Conservation (phyloP, 2,113 vertebrate species). For the Chloroceryle aenea region DNA sequence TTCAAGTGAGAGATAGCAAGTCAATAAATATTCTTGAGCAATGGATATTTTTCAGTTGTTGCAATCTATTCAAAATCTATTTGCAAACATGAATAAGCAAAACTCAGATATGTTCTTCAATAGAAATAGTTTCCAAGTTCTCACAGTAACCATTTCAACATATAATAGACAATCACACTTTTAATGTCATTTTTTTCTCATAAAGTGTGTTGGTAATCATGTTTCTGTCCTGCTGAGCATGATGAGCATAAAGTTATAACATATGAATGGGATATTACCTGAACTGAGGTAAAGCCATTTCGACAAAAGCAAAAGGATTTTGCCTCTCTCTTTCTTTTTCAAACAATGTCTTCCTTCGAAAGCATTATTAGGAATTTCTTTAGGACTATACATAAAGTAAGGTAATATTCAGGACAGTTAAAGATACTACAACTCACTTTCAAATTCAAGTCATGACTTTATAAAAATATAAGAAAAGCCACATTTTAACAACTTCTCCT, state of each 20-base stretch:
- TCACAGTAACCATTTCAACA: neutral
- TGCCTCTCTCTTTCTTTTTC: neutral
- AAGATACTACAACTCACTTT: neutral
- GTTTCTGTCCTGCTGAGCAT: neutral
- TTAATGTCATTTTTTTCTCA: neutral
- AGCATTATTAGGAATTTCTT: neutral
- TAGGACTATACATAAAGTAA: neutral
- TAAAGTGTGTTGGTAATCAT: neutral
- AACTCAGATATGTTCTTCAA: neutral
- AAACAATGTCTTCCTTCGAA: neutral
- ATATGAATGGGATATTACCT: neutral
- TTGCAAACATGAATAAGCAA: neutral
- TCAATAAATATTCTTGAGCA: neutral
- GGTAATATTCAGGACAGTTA: neutral
- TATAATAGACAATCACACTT: neutral
- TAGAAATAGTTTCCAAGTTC: neutral
- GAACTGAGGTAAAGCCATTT: neutral
- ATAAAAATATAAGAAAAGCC: neutral
- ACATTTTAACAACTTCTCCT: accelerated
- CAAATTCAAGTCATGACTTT: neutral
- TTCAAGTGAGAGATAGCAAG: neutral
- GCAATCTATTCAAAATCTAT: neutral
- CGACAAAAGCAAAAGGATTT: neutral
- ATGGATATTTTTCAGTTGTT: neutral
- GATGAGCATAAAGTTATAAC: neutral